Percentiles rank a stretch among this genome's conserved stretches.
Evolutionary conservation across 2,797 vertebrate species (phyloP).

Genomic region (Phoebastria nigripes): DNA sequence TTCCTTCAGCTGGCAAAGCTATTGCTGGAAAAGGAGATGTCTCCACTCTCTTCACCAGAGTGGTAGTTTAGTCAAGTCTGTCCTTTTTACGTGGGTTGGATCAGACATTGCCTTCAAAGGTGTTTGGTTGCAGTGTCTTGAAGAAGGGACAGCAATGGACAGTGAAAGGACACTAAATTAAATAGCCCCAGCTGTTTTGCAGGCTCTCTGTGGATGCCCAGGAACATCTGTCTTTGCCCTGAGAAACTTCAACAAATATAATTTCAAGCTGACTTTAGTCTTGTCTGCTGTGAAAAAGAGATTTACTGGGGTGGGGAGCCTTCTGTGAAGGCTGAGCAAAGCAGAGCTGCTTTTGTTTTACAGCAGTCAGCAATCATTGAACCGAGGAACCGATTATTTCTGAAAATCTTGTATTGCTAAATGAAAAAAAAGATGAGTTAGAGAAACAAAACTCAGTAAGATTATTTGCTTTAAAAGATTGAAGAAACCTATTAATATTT

Average conservation of each 20-base stretch:
- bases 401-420: not conserved
- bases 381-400: not conserved
- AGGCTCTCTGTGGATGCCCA: not conserved
- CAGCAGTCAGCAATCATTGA: not conserved
- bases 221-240: not conserved
- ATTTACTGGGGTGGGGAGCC: not conserved
- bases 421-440: not conserved
- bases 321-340: not conserved
- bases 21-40: not conserved
- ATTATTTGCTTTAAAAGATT: slow-evolving; percentile 3
- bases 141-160: not conserved
- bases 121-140: not conserved
- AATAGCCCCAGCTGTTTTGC: not conserved
- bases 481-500: not conserved
- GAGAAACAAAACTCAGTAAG: not conserved
- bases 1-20: not conserved
- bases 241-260: not conserved
- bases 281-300: not conserved
- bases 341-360: not conserved
- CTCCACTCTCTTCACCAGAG: not conserved
- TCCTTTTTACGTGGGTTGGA: not conserved
- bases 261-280: not conserved
- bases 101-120: not conserved
- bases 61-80: not conserved
- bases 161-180: not conserved